A percentile compares a stretch with the other conserved stretches of the same genome.
phyloP scores from a whole-genome alignment of 2,888 invertebrate genomes.

The Syritta pipiens region DNA sequence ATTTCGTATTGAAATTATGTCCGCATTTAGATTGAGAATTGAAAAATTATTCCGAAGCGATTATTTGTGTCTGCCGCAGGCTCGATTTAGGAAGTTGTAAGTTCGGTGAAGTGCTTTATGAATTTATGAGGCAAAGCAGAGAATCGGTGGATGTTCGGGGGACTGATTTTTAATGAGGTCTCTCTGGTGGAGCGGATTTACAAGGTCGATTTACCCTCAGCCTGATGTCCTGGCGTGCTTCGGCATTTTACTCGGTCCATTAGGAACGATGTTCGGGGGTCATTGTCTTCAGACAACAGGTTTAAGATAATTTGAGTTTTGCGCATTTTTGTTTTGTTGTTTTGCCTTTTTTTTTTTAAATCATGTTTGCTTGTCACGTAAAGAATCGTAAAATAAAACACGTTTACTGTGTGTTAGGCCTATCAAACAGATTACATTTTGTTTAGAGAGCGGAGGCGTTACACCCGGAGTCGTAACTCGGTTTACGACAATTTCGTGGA shows the following conservation, averaged over 20 bases:
- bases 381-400: constrained; percentile 11
- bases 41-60: constrained; percentile 42
- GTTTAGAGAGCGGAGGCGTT: background rate
- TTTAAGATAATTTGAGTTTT: constrained; percentile 4
- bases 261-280: no score
- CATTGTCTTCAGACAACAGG: no score
- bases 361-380: constrained; percentile 35
- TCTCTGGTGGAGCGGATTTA: background rate
- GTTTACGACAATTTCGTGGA: background rate
- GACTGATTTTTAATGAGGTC: constrained; percentile 19
- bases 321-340: no score
- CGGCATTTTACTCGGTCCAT: no score
- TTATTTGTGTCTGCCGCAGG: constrained; percentile 42
- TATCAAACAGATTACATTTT: constrained; percentile 5
- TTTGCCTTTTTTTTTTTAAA: no score
- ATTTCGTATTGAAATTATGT: constrained; percentile 53
- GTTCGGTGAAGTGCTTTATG: no score
- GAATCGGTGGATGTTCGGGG: background rate
- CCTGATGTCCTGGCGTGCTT: no score
- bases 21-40: constrained; percentile 58
- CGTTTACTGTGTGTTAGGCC: constrained; percentile 15
- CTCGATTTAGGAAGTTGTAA: constrained; percentile 30
- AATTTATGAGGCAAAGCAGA: constrained; percentile 36
- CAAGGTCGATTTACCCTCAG: constrained; percentile 49
- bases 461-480: constrained; percentile 3